Percentiles rank a stretch among this genome's conserved stretches.
These are phyloP conservation scores for Chrysolina americana DNA, from an alignment of 2,888 invertebrate species.

Conservation along the genomic window DNA sequence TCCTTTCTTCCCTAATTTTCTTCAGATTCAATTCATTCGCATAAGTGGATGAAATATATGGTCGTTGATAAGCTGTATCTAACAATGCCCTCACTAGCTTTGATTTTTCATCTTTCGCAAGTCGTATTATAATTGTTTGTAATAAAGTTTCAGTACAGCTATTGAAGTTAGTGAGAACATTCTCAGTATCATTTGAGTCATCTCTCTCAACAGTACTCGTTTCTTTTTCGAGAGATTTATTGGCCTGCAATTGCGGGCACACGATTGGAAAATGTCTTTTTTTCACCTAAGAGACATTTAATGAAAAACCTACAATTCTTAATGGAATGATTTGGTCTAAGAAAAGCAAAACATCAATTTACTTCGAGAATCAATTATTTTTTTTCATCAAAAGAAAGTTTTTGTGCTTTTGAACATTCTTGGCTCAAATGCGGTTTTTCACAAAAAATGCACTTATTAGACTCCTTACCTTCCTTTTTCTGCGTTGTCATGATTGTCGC, in stretches of 20 bases:
- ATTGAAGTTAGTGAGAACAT: not conserved
- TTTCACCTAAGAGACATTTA: not conserved
- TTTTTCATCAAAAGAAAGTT: too few relatives aligned
- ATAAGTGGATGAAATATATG: not conserved
- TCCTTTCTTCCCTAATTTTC: not conserved
- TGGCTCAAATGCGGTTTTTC: not conserved
- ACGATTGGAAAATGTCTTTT: not conserved
- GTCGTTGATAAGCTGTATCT: not conserved
- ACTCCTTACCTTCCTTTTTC: too few relatives aligned
- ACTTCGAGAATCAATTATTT: not conserved
- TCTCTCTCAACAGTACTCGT: not conserved
- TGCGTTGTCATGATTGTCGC: too few relatives aligned
- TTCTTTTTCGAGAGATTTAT: not conserved
- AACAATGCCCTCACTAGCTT: not conserved
- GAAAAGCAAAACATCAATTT: not conserved
- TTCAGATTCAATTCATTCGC: not conserved
- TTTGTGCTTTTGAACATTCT: not conserved
- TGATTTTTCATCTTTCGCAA: not conserved
- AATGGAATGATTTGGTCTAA: not conserved
- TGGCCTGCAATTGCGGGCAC: not conserved
- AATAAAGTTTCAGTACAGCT: not conserved
- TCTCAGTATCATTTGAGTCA: not conserved
- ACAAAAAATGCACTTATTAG: not conserved
- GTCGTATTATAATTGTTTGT: not conserved
- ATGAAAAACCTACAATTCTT: not conserved